Evolutionary conservation across 2,113 vertebrate species (phyloP).

Genomic region (Dromaius novaehollandiae): DNA sequence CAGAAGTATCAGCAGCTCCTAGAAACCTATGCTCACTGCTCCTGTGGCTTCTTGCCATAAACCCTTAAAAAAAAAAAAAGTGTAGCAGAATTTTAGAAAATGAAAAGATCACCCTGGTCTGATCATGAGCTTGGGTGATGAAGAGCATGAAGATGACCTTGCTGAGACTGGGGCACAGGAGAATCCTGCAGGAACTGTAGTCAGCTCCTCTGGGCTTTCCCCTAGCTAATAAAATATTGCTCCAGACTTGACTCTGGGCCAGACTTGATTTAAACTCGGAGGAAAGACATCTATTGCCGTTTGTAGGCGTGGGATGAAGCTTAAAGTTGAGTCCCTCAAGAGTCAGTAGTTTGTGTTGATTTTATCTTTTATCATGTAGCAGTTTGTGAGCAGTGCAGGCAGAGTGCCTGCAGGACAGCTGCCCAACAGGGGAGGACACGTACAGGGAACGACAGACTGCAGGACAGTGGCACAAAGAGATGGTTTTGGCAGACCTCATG

Average conservation of each 20-base stretch:
- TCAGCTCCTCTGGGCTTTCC: background rate
- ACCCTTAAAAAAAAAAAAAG: background rate
- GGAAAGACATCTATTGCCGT: background rate
- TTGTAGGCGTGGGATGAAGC: background rate
- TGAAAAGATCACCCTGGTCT: background rate
- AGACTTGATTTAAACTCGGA: background rate
- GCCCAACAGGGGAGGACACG: background rate
- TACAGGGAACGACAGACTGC: background rate
- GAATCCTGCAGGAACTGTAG: background rate
- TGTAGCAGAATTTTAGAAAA: background rate
- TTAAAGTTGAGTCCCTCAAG: background rate
- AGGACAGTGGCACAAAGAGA: conserved; percentile 1
- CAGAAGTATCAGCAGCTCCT: background rate
- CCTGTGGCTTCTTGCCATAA: background rate
- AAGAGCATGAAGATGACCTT: background rate
- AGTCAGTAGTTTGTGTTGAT: background rate
- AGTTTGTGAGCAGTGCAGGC: background rate
- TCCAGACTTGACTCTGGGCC: background rate
- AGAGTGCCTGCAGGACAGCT: conserved; percentile 34
- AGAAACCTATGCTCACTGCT: background rate
- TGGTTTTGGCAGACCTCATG: conserved; percentile 11
- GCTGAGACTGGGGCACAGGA: background rate
- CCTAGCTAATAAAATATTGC: background rate
- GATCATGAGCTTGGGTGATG: background rate
- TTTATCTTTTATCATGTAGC: background rate